A percentile compares a stretch with the other conserved stretches of the same genome.
Conservation (phyloP, 2,888 invertebrate genomes). For the Limnephilus rhombicus region DNA sequence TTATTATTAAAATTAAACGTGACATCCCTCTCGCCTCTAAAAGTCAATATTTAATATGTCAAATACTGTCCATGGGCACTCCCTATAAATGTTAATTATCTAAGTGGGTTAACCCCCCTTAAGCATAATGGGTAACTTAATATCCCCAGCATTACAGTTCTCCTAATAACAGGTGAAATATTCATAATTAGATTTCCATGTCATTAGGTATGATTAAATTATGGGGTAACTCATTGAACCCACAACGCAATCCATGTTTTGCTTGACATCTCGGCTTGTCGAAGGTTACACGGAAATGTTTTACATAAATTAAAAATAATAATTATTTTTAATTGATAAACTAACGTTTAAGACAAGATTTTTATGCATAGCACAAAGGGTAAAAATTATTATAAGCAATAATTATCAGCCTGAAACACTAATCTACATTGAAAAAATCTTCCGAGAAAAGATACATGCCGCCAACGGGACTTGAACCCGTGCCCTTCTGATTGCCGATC, state of each 20-base stretch:
- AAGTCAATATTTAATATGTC: not conserved
- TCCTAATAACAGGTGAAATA: not conserved
- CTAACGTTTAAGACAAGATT: no score
- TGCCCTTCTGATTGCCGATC: no score
- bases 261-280: not conserved
- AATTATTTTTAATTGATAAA: no score
- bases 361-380: no score
- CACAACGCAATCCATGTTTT: not conserved
- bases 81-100: not conserved
- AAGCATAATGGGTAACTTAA: not conserved
- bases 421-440: no score
- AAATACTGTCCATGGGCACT: not conserved
- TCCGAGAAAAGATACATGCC: no score
- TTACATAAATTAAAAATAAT: no score
- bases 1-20: not conserved
- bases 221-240: not conserved
- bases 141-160: not conserved
- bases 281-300: no score
- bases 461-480: no score
- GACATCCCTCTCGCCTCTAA: not conserved
- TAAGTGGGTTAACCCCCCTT: not conserved
- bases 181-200: not conserved
- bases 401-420: no score
- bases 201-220: not conserved
- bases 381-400: no score